Evolutionary conservation across 2,797 vertebrate species (phyloP), one percentile per base, ranked within the genome.

Genomic region (Falco rusticolus): DNA sequence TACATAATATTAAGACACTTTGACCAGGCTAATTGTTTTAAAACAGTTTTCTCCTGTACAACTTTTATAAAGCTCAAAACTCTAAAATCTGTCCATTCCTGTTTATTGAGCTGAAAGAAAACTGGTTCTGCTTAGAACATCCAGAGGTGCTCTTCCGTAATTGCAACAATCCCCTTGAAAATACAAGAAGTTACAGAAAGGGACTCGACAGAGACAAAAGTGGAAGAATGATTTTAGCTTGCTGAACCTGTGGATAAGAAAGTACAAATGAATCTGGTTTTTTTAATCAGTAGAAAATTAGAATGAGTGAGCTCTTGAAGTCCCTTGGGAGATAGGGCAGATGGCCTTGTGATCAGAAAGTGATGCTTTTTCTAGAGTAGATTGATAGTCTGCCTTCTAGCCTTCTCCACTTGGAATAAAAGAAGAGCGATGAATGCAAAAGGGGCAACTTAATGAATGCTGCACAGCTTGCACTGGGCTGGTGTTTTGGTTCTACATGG

Each of bases 261-360:
- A 77, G 16, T 68, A 82, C 31, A 74, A 72, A 71, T 68, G 7
- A 84, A 87, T 81, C 31, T 74, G 21, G 34, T 0, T 10, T 79
- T 91, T 96, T 91, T 92, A 89, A 89, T 94, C 77, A 69, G 68
- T 8, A 89, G 34, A 78, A 89, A 93, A 68, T 89, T 70, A 84
- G 53, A 90, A 95, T 34, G 69, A 41, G 34, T 82, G 81, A 87
- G 87, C 9, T 54, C 51, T 87, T 85, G 26, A 57, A 29, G 72
- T 93, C 50, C 47, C 29, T 59, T 53, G 39, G 43, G 66, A 79
- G 57, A 50, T 2, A 69, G 45, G 53, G 68, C 26, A 90, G 83
- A 64, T 53, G 72, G n/a, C 45, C 64, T 53, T 83, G 31, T 0
- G 3, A 71, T 50, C 51, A 95, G 41, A 90, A 71, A 85, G 34